Conservation (phyloP, 2,797 vertebrate genomes). For the Danio tinwini region DNA sequence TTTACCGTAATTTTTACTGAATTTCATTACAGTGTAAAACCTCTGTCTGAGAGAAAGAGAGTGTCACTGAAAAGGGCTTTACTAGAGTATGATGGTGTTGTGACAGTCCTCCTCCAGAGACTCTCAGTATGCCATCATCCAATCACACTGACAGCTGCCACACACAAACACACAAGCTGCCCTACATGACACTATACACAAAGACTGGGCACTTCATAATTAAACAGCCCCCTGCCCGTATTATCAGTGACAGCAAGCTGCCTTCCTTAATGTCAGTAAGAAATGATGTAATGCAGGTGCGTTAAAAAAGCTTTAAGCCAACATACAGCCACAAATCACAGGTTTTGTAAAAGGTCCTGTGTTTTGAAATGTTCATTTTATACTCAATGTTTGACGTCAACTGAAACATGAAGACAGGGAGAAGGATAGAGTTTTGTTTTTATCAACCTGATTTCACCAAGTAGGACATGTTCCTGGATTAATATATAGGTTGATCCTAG, state of each 20-base stretch:
- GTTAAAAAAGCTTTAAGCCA: neutral
- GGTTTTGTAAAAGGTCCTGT: too few relatives aligned
- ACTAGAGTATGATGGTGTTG: slow-evolving; percentile 3
- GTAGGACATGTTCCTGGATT: too few relatives aligned
- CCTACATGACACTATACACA: slow-evolving; percentile 40
- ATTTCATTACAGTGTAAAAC: too few relatives aligned
- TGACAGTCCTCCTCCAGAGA: slow-evolving; percentile 39
- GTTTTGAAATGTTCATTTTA: too few relatives aligned
- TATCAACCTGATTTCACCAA: too few relatives aligned
- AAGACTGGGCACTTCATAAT: slow-evolving; percentile 29
- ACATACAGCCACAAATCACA: neutral
- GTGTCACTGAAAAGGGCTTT: slow-evolving; percentile 2
- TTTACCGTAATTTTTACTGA: too few relatives aligned
- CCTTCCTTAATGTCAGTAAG: neutral
- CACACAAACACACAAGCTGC: slow-evolving; percentile 22
- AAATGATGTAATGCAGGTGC: neutral
- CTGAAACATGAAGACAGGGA: too few relatives aligned
- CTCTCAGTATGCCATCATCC: slow-evolving; percentile 21
- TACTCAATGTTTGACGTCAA: too few relatives aligned
- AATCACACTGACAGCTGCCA: slow-evolving; percentile 34
- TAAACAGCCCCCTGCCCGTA: neutral
- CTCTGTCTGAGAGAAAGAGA: too few relatives aligned
- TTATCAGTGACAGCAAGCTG: slow-evolving; percentile 6
- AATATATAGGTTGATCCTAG: too few relatives aligned
- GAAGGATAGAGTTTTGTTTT: too few relatives aligned